Evolutionary conservation across 2,797 vertebrate species (phyloP).

Genomic region (Alectoris magna): DNA sequence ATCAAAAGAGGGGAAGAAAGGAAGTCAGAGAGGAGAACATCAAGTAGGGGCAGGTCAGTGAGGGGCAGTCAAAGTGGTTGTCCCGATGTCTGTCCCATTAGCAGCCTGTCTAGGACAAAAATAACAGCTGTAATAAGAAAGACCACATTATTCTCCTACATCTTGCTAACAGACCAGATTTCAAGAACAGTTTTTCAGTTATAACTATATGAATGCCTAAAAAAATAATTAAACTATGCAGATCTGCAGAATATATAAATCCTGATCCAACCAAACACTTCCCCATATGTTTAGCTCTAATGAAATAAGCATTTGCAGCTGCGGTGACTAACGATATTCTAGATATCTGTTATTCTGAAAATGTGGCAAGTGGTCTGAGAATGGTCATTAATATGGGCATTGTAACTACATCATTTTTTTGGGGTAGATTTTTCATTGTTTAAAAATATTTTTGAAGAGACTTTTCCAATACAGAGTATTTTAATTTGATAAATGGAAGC

Average conservation of each 20-base stretch:
- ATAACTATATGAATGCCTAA: background rate
- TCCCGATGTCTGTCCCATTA: background rate
- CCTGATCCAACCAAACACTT: conserved; percentile 26
- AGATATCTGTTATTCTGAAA: background rate
- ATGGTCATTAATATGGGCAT: background rate
- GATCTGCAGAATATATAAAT: conserved; percentile 19
- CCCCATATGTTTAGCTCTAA: conserved; percentile 46
- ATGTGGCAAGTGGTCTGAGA: background rate
- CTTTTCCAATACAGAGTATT: background rate
- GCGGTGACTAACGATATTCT: conserved; percentile 42
- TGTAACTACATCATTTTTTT: background rate
- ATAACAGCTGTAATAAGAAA: background rate
- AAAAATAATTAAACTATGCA: background rate
- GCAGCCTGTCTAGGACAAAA: background rate
- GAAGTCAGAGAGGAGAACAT: background rate
- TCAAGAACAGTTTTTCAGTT: background rate
- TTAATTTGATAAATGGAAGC: fast-evolving
- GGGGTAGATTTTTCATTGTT: background rate
- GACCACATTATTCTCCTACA: background rate
- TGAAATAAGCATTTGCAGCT: conserved; percentile 42
- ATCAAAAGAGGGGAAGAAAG: background rate
- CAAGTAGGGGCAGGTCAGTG: background rate
- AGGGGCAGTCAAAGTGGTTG: background rate
- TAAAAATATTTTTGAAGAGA: background rate
- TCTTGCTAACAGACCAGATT: background rate